Evolutionary conservation across 2,113 vertebrate genomes (phyloP).

Genomic region (Toxostoma redivivum): DNA sequence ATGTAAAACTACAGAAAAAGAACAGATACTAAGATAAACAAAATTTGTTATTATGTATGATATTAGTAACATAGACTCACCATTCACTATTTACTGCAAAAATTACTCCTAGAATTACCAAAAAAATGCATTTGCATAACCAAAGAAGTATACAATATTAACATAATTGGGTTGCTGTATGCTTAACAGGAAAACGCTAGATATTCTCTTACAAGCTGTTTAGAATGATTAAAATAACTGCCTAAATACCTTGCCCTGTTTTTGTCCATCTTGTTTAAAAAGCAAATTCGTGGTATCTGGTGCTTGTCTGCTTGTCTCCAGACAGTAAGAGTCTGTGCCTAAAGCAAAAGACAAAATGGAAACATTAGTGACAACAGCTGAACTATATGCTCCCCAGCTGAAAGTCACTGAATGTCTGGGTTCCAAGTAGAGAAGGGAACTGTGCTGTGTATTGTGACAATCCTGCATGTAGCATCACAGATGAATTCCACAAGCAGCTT

Average conservation of each 20-base stretch:
- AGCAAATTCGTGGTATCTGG: constrained; percentile 90
- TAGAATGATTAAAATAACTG: not conserved
- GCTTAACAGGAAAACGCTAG: not conserved
- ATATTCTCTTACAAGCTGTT: not conserved
- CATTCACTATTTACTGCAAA: not conserved
- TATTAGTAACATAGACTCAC: not conserved
- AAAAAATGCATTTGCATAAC: not conserved
- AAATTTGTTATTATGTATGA: not conserved
- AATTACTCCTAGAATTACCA: not conserved
- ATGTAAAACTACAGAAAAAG: constrained; percentile 75
- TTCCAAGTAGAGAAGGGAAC: not conserved
- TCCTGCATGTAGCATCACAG: not conserved
- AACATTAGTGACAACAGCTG: not conserved
- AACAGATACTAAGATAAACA: not conserved
- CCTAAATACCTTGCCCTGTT: constrained; percentile 81
- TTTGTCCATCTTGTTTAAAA: constrained; percentile 99
- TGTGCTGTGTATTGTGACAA: too few species aligned
- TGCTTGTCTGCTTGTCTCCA: constrained; percentile 96
- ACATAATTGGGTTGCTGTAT: not conserved
- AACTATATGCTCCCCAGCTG: not conserved
- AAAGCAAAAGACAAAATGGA: not conserved
- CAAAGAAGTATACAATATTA: not conserved
- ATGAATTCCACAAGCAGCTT: not conserved
- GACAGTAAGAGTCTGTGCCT: constrained; percentile 96
- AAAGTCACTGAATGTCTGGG: fast-evolving